Base-by-base conservation (phyloP, 2,797 vertebrate genomes). In the Sparidentex hasta region DNA sequence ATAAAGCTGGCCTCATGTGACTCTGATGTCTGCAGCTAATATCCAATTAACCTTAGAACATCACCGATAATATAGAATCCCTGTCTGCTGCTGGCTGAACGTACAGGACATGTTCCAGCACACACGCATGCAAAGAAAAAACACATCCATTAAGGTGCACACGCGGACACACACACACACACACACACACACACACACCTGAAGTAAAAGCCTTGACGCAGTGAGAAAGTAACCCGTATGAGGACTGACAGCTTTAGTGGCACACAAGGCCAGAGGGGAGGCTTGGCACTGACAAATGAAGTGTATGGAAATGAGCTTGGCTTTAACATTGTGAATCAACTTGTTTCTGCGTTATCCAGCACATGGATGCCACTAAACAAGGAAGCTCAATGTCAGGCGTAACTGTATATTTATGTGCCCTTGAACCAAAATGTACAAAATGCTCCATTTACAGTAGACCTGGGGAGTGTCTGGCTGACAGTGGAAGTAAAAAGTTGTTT, bases 231-330 rank as follows among this genome's bases (percentile, higher is more conserved):
- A 79, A 73, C 25, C 63, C 52, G n/a, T 48, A 69, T 63, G 52
- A 81, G 74, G 72, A 82, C 76, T 87, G 89, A 92, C 82, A 87
- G 78, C 75, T 83, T 82, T 87, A 83, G 54, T 52, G 56, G 65
- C 51, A 76, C 61, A 74, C 82, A 80, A 86, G 79, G 85, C 82
- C 82, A 63, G 38, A 75, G 76, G 43, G 13, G 38, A 69, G 65
- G 71, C 70, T 79, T 71, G 82, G 71, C 87, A 80, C 57, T 76
- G 78, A 85, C 64, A 86, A 87, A 90, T 84, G 76, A 80, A 82
- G 79, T 75, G 73, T 80, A 85, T 83, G 87, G 80, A 89, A 91
- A 91, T 86, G 67, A 90, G 74, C 66, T 74, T 21, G 61, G 51
- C 81, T 84, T 89, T 74, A 86, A 87, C 43, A 52, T 65, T 66